Conservation (phyloP, 2,797 vertebrate species). For the Novumbra hubbsi region DNA sequence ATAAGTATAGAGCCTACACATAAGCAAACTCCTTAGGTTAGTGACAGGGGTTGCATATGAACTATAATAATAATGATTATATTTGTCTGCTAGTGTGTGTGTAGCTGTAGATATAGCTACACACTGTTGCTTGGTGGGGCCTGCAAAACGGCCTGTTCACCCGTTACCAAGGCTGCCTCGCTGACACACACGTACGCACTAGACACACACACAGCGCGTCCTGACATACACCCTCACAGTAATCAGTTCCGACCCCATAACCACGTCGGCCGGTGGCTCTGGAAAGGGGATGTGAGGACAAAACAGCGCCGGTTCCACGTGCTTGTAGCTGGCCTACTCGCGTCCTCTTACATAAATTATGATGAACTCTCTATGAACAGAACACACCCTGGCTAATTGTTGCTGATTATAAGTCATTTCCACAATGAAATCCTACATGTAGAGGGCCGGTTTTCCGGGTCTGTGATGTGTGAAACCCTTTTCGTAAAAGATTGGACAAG, state of each 20-base stretch:
- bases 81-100: not conserved
- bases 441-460: conserved; percentile 25
- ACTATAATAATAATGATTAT: too few species aligned
- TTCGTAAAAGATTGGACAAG: not conserved
- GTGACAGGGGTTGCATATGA: not conserved
- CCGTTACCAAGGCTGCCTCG: conserved; percentile 39
- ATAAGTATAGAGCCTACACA: conserved; percentile 30
- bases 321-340: not conserved
- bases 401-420: conserved; percentile 34
- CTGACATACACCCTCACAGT: conserved; percentile 8
- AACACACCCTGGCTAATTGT: conserved; percentile 13
- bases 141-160: conserved; percentile 54
- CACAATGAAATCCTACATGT: conserved; percentile 21
- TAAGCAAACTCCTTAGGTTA: not conserved
- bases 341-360: conserved; percentile 24
- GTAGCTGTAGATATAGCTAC: not conserved
- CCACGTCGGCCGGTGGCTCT: not conserved
- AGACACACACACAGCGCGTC: not conserved
- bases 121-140: conserved; percentile 9
- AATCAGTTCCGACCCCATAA: not conserved
- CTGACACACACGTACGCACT: conserved; percentile 48
- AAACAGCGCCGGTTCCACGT: conserved; percentile 20
- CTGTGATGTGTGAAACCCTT: conserved; percentile 31
- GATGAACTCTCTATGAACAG: conserved; percentile 26
- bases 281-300: conserved; percentile 27